These are phyloP conservation scores for Anser brachyrhynchus DNA, from an alignment of 2,113 vertebrate genomes.

Conservation along the genomic window DNA sequence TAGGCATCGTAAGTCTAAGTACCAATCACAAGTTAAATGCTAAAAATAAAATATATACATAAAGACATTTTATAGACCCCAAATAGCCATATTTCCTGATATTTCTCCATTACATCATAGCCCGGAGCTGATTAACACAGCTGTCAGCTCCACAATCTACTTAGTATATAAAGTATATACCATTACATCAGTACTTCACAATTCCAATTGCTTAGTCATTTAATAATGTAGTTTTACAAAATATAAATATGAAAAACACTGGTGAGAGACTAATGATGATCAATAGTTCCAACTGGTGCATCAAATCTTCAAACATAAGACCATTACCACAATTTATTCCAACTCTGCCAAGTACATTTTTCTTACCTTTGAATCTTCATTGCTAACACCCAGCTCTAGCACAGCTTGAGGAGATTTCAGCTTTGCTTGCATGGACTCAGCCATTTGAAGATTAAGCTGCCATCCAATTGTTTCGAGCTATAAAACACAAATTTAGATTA, in stretches of 20 bases:
- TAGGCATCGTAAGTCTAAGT: neutral
- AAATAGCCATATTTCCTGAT: neutral
- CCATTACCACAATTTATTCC: neutral
- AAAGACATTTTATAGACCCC: neutral
- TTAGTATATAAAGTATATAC: neutral
- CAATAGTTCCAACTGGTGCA: neutral
- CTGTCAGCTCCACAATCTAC: neutral
- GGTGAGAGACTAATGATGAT: neutral
- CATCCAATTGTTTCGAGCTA: slow-evolving; percentile 93
- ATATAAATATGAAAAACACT: neutral
- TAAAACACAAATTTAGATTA: slow-evolving; percentile 61
- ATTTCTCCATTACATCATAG: neutral
- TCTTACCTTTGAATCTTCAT: slow-evolving; percentile 89
- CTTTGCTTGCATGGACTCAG: slow-evolving; percentile 87
- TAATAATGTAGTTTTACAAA: neutral
- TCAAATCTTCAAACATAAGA: neutral
- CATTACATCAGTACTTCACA: neutral
- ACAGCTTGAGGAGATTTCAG: slow-evolving; percentile 89
- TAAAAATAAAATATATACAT: neutral
- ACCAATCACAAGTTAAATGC: neutral
- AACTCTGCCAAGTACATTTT: neutral
- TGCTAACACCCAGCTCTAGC: slow-evolving; percentile 87
- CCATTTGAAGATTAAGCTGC: slow-evolving; percentile 97
- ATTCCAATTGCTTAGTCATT: neutral
- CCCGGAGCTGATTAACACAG: neutral